These are phyloP conservation scores for Cyrtonyx montezumae DNA, from an alignment of 2,113 vertebrate genomes.

Conservation along the genomic window DNA sequence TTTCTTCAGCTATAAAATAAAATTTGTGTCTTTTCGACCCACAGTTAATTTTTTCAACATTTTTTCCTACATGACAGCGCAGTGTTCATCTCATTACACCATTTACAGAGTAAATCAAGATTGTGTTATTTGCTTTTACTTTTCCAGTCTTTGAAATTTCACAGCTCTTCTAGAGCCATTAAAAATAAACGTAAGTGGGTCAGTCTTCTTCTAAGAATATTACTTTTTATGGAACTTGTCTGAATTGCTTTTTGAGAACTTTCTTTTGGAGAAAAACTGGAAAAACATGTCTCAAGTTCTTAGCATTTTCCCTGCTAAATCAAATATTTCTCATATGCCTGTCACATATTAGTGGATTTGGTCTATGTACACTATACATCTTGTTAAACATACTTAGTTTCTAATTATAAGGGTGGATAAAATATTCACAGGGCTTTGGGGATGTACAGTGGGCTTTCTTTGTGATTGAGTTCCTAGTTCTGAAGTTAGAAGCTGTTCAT, in stretches of 20 bases:
- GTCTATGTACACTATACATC: neutral
- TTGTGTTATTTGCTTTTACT: neutral
- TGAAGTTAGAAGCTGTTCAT: neutral
- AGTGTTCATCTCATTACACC: neutral
- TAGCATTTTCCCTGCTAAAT: neutral
- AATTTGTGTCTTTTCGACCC: neutral
- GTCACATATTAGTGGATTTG: neutral
- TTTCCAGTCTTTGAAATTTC: neutral
- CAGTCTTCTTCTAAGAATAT: neutral
- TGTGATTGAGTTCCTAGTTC: neutral
- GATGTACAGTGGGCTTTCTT: neutral
- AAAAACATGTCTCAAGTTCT: neutral
- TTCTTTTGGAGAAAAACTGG: neutral
- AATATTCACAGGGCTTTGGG: neutral
- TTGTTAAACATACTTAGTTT: neutral
- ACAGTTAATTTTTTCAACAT: neutral
- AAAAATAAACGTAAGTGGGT: conserved; percentile 3
- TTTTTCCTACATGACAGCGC: neutral
- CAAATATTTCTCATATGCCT: neutral
- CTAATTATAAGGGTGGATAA: neutral
- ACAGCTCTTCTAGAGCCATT: neutral
- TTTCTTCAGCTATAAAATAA: neutral
- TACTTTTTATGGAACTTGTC: neutral
- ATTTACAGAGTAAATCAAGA: neutral
- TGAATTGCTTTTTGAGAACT: neutral